These are phyloP conservation scores for Oryzaephilus surinamensis DNA, from an alignment of 1,140 invertebrate genomes.

Conservation along the genomic window DNA sequence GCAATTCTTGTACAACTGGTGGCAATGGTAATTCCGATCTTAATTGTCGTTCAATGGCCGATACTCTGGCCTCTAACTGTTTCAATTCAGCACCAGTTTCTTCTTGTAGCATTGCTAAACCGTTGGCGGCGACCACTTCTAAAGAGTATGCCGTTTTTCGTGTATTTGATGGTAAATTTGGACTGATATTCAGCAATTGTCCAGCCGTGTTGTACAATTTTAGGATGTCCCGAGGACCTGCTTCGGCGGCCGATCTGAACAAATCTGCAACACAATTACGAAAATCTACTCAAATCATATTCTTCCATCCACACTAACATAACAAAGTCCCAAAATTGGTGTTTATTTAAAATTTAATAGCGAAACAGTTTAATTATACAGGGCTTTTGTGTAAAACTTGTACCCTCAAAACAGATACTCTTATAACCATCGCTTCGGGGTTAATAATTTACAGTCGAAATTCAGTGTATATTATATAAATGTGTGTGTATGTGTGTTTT, in stretches of 20 bases:
- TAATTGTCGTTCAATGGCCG: slow-evolving; percentile 50
- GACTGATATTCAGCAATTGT: slow-evolving; percentile 55
- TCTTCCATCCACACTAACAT: too few species aligned
- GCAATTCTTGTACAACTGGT: slow-evolving; percentile 48
- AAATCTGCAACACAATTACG: slow-evolving; percentile 43
- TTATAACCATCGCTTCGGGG: too few species aligned
- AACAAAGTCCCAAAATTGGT: too few species aligned
- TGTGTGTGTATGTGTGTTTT: too few species aligned
- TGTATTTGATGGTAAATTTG: slow-evolving; percentile 47
- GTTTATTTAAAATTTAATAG: too few species aligned
- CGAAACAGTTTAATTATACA: too few species aligned
- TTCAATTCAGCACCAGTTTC: slow-evolving; percentile 31
- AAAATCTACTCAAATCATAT: too few species aligned
- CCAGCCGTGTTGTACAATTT: slow-evolving; percentile 49
- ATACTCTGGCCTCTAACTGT: slow-evolving; percentile 44
- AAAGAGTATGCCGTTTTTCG: slow-evolving; percentile 43
- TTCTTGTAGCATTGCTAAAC: slow-evolving; percentile 32
- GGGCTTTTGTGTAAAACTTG: too few species aligned
- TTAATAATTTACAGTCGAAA: too few species aligned
- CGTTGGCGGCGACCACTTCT: slow-evolving; percentile 33
- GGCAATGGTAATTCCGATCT: slow-evolving; percentile 42
- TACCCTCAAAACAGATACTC: too few species aligned
- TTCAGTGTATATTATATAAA: too few species aligned
- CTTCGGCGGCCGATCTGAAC: slow-evolving; percentile 50
- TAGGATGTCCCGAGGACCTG: slow-evolving; percentile 50